Conservation (phyloP, 2,888 invertebrate species). For the Sicus ferrugineus region DNA sequence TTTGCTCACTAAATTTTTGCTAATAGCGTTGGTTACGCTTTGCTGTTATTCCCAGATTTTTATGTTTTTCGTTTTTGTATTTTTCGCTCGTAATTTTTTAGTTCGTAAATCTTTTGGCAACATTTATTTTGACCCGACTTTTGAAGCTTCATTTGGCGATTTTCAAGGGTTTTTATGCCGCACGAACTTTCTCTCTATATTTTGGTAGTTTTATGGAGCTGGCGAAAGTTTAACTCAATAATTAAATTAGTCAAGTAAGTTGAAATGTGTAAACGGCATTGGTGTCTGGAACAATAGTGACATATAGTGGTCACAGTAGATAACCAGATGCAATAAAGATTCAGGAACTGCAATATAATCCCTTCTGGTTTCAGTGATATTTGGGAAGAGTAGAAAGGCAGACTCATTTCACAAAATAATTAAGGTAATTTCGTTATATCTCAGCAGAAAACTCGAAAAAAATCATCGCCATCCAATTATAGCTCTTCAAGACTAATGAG, state of each 20-base stretch:
- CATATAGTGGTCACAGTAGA: too few species aligned
- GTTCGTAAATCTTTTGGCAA: conserved; percentile 8
- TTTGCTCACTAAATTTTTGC: background rate
- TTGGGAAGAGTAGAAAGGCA: too few species aligned
- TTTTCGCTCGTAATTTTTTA: background rate
- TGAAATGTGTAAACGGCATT: too few species aligned
- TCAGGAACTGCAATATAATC: too few species aligned
- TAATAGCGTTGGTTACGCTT: background rate
- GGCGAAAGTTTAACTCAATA: background rate
- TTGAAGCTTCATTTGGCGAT: background rate
- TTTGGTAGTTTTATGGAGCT: background rate
- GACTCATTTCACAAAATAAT: too few species aligned
- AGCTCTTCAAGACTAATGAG: too few species aligned
- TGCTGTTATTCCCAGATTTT: background rate
- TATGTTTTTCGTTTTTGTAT: background rate
- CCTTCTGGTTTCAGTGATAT: too few species aligned
- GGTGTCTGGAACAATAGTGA: too few species aligned
- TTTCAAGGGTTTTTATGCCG: background rate
- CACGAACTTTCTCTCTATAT: background rate
- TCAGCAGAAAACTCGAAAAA: too few species aligned
- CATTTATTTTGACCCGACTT: background rate
- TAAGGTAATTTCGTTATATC: too few species aligned
- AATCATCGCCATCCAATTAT: too few species aligned
- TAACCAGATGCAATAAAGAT: too few species aligned
- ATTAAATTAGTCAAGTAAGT: background rate